Percentiles rank a stretch among this genome's conserved stretches.
These are phyloP conservation scores for Hesperophylax magnus DNA, from an alignment of 1,140 invertebrate species.

Conservation along the genomic window DNA sequence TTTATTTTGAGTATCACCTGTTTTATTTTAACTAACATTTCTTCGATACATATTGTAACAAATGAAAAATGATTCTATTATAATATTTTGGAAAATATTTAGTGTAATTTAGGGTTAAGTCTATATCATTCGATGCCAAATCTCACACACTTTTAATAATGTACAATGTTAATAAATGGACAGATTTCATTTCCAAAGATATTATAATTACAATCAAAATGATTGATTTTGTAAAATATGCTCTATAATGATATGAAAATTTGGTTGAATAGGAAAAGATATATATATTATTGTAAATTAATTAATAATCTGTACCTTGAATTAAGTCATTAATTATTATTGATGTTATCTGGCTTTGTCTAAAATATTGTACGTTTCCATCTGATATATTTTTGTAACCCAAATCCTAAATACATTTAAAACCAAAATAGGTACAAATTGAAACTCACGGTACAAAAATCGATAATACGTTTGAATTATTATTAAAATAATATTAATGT, in stretches of 20 bases:
- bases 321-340: background rate
- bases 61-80: background rate
- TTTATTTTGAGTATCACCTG: slow-evolving; percentile 21
- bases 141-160: background rate
- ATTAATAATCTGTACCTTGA: slow-evolving; percentile 25
- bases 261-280: background rate
- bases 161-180: slow-evolving; percentile 4
- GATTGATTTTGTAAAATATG: slow-evolving; percentile 4
- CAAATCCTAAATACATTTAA: background rate
- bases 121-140: slow-evolving; percentile 32
- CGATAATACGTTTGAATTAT: slow-evolving; percentile 47
- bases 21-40: slow-evolving; percentile 8
- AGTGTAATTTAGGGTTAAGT: slow-evolving; percentile 5
- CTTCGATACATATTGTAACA: background rate
- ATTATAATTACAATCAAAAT: background rate
- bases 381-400: slow-evolving; percentile 40
- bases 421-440: slow-evolving; percentile 15
- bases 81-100: no score
- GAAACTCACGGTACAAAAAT: slow-evolving; percentile 55
- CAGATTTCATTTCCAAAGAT: slow-evolving; percentile 14
- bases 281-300: slow-evolving; percentile 16
- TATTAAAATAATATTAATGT: background rate
- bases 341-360: slow-evolving; percentile 18
- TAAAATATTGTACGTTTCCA: slow-evolving; percentile 21
- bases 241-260: background rate